Evolutionary conservation across 2,113 vertebrate species (phyloP).

Genomic region (Notiomystis cincta): DNA sequence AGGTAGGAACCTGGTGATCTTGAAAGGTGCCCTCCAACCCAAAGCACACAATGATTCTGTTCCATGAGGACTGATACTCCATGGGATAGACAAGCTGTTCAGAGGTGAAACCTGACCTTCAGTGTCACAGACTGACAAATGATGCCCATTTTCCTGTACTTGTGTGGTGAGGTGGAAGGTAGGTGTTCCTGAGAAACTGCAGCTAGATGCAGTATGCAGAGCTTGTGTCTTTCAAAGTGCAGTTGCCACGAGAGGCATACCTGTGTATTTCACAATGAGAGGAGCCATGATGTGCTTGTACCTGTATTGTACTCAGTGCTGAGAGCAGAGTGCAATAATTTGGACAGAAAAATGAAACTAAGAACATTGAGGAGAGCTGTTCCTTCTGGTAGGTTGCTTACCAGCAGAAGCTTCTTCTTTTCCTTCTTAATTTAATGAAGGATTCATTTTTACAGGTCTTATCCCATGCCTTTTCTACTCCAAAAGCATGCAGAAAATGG

Average conservation of each 20-base stretch:
- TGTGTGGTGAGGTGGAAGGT: not conserved
- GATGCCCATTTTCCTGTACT: not conserved
- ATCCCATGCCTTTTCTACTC: not conserved
- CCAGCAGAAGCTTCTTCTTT: not conserved
- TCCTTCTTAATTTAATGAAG: not conserved
- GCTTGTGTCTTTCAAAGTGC: not conserved
- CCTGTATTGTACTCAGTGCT: not conserved
- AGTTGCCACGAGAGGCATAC: not conserved
- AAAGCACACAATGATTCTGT: not conserved
- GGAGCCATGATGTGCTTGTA: rapidly evolving
- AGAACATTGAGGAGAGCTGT: not conserved
- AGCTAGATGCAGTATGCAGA: rapidly evolving
- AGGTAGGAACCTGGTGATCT: not conserved
- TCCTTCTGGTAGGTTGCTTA: not conserved
- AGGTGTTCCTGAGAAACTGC: not conserved
- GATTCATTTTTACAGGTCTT: not conserved
- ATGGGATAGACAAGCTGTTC: not conserved
- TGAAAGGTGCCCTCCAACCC: not conserved
- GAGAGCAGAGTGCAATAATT: not conserved
- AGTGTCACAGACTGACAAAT: not conserved
- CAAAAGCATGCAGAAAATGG: not conserved
- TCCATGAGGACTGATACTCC: not conserved
- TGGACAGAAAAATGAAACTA: not conserved
- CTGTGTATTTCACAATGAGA: not conserved
- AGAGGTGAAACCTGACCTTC: not conserved